phyloP scores from a whole-genome alignment of 1,140 invertebrate species.

The Monomorium pharaonis region DNA sequence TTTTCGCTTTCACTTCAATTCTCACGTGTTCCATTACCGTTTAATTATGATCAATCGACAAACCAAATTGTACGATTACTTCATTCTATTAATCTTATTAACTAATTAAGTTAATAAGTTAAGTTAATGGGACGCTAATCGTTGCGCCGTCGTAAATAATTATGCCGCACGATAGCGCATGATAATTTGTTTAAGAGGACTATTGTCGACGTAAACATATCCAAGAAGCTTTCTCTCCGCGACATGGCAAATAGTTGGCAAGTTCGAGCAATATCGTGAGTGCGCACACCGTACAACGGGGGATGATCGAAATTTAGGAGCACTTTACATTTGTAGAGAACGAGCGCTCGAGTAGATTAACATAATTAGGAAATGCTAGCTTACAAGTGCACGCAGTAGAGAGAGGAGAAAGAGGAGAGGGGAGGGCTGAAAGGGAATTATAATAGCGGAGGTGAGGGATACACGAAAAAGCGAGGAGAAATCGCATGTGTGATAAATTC shows the following conservation, averaged over 20 bases:
- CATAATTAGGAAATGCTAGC: constrained; percentile 1
- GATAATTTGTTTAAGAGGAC: not conserved
- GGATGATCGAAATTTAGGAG: not conserved
- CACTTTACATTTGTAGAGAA: not conserved
- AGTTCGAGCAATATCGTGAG: not conserved
- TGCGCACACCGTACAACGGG: constrained; percentile 30
- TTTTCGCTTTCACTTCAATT: constrained; percentile 1
- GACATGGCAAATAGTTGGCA: not conserved
- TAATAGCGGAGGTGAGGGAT: not conserved
- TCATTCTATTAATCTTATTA: constrained; percentile 23
- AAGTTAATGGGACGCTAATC: constrained; percentile 8
- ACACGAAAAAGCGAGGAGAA: not conserved
- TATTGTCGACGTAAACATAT: constrained; percentile 36
- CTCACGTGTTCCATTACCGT: not conserved
- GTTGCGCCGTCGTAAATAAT: constrained; percentile 21
- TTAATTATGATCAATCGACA: not conserved
- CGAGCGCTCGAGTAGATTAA: constrained; percentile 33
- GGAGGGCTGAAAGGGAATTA: not conserved
- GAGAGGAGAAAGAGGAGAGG: not conserved
- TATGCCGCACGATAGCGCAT: not conserved
- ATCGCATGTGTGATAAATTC: no score
- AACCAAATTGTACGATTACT: constrained; percentile 6
- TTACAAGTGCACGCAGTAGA: not conserved
- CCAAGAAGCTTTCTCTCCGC: not conserved
- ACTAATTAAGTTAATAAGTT: constrained; percentile 23